Evolutionary conservation across 2,888 invertebrate genomes (phyloP).

Genomic region (Mechanitis messenoides): DNA sequence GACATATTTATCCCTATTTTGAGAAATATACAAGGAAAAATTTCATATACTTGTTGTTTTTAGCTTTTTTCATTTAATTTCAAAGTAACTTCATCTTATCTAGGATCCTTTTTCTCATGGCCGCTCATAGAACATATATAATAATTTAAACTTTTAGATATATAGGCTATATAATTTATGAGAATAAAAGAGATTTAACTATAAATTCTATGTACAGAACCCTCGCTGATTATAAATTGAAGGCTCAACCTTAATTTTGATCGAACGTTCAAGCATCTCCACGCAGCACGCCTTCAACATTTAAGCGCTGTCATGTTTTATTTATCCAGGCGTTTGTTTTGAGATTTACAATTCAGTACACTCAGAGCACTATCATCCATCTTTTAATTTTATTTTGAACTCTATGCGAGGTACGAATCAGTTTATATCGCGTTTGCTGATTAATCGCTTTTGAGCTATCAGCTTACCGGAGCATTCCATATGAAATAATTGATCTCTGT

Average conservation of each 20-base stretch:
- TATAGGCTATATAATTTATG: no score
- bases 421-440: slow-evolving; percentile 10
- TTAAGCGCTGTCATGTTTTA: slow-evolving; percentile 20
- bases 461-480: background rate
- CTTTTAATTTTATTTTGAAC: slow-evolving; percentile 11
- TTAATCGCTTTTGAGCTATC: slow-evolving; percentile 7
- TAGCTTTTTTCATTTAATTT: no score
- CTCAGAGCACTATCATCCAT: slow-evolving; percentile 15
- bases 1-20: no score
- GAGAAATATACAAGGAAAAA: no score
- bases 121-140: no score
- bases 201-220: background rate
- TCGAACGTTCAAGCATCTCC: background rate
- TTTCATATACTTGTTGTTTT: no score
- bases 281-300: background rate
- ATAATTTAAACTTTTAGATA: no score
- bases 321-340: slow-evolving; percentile 10
- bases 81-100: no score
- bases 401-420: slow-evolving; percentile 12
- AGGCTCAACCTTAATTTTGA: background rate
- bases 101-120: no score
- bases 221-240: background rate
- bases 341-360: background rate
- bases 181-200: no score
- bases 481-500: no score